phyloP scores from a whole-genome alignment of 92 coral and sea anemone genomes.

The Epizoanthus stellaris region DNA sequence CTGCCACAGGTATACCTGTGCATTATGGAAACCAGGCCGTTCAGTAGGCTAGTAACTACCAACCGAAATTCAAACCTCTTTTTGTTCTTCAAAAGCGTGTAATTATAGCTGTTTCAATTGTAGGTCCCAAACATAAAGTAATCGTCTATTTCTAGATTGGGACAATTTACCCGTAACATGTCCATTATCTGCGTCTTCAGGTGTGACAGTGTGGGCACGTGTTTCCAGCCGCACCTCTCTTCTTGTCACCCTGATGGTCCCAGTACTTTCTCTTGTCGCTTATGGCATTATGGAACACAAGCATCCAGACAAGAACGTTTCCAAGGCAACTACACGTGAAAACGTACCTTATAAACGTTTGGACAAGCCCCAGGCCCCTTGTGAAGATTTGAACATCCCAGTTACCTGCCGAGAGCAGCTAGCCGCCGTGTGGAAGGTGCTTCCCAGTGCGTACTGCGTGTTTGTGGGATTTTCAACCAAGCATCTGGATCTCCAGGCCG shows the following conservation, averaged over 20 bases:
- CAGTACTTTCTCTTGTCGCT: background rate
- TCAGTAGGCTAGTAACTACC: too few relatives aligned
- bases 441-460: background rate
- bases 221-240: background rate
- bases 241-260: background rate
- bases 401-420: background rate
- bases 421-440: background rate
- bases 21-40: too few relatives aligned
- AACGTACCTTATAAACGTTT: background rate
- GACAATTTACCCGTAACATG: too few relatives aligned
- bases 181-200: too few relatives aligned
- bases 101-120: too few relatives aligned
- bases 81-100: too few relatives aligned
- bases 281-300: background rate
- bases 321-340: background rate
- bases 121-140: too few relatives aligned
- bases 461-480: background rate
- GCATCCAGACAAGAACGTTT: background rate
- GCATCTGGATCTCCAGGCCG: background rate
- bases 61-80: too few relatives aligned
- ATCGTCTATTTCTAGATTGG: too few relatives aligned
- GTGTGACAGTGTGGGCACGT: background rate
- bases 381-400: background rate
- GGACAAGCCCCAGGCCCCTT: background rate
- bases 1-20: too few relatives aligned